Conservation (phyloP, 2,113 vertebrate genomes). For the Microcebus lehilahytsara region DNA sequence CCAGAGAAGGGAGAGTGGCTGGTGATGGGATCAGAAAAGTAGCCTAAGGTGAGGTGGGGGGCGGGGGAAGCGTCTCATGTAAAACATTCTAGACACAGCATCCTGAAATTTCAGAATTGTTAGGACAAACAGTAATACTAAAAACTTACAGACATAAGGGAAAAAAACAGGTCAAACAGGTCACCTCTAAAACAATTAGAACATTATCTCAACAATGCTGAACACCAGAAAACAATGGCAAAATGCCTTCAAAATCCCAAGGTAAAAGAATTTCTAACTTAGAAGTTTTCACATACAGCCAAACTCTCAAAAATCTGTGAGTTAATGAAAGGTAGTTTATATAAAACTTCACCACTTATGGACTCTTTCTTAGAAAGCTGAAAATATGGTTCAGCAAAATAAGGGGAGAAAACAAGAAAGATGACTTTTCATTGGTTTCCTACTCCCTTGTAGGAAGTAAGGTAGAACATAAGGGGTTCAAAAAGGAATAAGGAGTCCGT, state of each 20-base stretch:
- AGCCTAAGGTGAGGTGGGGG: fast-evolving
- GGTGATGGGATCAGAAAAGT: background rate
- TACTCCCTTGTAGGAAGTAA: background rate
- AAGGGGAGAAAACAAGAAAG: background rate
- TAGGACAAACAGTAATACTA: background rate
- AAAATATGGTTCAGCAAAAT: background rate
- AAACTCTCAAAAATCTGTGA: background rate
- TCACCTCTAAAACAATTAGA: background rate
- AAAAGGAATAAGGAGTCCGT: background rate
- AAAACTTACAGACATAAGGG: background rate
- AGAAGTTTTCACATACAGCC: background rate
- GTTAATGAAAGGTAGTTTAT: background rate
- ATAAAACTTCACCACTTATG: background rate
- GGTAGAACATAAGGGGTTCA: background rate
- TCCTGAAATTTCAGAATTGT: background rate
- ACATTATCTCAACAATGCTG: background rate
- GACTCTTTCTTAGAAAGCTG: background rate
- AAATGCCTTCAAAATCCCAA: background rate
- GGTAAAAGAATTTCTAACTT: background rate
- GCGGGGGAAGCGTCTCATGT: fast-evolving
- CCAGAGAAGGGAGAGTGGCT: background rate
- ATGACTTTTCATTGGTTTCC: background rate
- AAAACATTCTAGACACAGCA: background rate
- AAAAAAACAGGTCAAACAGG: background rate
- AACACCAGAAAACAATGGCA: background rate